A percentile compares a stretch with the other conserved stretches of the same genome.
Evolutionary conservation across 2,113 vertebrate species (phyloP).

Genomic region (Trematomus loennbergii): DNA sequence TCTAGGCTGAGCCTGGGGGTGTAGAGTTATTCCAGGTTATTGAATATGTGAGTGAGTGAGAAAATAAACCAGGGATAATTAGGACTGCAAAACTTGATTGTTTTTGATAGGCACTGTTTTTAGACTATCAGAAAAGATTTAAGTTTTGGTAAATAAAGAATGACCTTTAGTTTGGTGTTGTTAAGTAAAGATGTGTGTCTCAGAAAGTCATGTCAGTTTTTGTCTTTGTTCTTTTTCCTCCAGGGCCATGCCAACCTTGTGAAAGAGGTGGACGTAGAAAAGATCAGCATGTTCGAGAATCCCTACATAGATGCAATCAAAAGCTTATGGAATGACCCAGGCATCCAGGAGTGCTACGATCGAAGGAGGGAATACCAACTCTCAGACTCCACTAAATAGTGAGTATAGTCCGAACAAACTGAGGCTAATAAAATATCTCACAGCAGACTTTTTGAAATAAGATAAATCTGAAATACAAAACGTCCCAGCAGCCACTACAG

Average conservation of each 20-base stretch:
- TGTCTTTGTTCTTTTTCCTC: not conserved
- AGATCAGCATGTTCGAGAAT: conserved; percentile 78
- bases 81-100: conserved; percentile 24
- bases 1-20: conserved; percentile 57
- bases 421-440: not conserved
- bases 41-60: conserved; percentile 24
- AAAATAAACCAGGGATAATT: conserved; percentile 51
- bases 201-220: not conserved
- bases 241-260: conserved; percentile 87
- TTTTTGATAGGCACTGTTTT: not conserved
- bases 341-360: conserved; percentile 94
- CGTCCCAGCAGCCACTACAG: not conserved
- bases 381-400: conserved; percentile 98
- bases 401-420: conserved; percentile 74
- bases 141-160: not conserved
- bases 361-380: conserved; percentile 96
- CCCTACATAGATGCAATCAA: conserved; percentile 92
- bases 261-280: conserved; percentile 88
- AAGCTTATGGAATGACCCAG: conserved; percentile 95
- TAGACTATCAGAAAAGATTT: not conserved
- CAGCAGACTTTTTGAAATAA: not conserved
- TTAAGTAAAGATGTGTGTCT: not conserved
- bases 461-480: not conserved
- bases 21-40: conserved; percentile 44
- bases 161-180: not conserved